These are phyloP conservation scores for Microhierax caerulescens DNA, from an alignment of 2,797 vertebrate genomes.

Conservation along the genomic window DNA sequence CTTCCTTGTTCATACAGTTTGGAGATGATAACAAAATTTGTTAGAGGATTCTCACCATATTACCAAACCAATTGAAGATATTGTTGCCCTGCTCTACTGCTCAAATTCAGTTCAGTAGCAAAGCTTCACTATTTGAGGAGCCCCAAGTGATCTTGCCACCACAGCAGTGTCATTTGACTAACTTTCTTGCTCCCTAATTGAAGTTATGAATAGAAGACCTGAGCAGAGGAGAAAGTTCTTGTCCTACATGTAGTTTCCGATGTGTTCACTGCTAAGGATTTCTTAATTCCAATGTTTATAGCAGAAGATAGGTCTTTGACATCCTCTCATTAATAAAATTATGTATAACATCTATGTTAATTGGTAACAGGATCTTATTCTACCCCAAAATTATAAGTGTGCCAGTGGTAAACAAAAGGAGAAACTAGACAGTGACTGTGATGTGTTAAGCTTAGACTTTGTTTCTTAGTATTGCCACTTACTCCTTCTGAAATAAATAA, in stretches of 20 bases:
- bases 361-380: background rate
- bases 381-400: background rate
- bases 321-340: background rate
- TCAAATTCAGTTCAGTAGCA: background rate
- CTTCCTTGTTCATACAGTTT: background rate
- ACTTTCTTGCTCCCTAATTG: background rate
- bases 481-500: background rate
- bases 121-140: background rate
- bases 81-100: background rate
- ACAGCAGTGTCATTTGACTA: background rate
- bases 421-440: background rate
- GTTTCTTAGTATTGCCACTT: background rate
- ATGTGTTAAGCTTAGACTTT: background rate
- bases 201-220: background rate
- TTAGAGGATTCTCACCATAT: background rate
- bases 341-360: background rate
- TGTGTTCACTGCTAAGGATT: background rate
- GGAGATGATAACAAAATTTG: background rate
- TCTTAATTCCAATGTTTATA: accelerated
- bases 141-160: background rate
- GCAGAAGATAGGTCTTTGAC: background rate
- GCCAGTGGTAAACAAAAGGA: background rate
- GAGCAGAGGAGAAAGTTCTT: background rate
- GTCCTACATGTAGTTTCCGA: background rate
- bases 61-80: background rate